These are phyloP conservation scores for Rhinolophus ferrumequinum DNA, from an alignment of 2,113 vertebrate genomes.

Conservation along the genomic window DNA sequence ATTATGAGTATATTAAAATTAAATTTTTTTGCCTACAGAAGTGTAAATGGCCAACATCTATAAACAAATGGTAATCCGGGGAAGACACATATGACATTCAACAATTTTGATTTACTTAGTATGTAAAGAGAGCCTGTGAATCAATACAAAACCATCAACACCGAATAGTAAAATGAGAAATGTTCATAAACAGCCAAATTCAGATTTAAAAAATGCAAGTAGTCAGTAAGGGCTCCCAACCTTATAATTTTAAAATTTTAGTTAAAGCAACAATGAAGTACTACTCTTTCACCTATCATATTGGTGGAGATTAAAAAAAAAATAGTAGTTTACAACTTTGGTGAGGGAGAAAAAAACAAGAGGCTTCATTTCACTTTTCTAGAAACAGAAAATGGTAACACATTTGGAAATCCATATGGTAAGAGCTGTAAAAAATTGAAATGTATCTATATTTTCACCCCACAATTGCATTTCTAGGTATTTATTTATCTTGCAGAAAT, in stretches of 20 bases:
- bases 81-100: background rate
- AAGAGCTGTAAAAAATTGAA: background rate
- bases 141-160: background rate
- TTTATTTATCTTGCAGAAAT: background rate
- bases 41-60: background rate
- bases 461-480: background rate
- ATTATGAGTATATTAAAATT: background rate
- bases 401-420: background rate
- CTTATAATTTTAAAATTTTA: conserved; percentile 20
- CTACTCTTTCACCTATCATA: background rate
- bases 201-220: background rate
- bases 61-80: background rate
- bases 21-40: background rate
- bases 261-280: background rate
- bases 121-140: background rate
- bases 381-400: background rate
- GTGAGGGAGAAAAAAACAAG: background rate
- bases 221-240: background rate
- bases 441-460: background rate
- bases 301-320: background rate
- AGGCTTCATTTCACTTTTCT: background rate
- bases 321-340: background rate
- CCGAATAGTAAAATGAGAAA: background rate
- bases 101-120: background rate
- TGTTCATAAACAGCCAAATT: background rate